Base-by-base conservation (phyloP, 2,113 vertebrate genomes). In the Echinops telfairi region DNA sequence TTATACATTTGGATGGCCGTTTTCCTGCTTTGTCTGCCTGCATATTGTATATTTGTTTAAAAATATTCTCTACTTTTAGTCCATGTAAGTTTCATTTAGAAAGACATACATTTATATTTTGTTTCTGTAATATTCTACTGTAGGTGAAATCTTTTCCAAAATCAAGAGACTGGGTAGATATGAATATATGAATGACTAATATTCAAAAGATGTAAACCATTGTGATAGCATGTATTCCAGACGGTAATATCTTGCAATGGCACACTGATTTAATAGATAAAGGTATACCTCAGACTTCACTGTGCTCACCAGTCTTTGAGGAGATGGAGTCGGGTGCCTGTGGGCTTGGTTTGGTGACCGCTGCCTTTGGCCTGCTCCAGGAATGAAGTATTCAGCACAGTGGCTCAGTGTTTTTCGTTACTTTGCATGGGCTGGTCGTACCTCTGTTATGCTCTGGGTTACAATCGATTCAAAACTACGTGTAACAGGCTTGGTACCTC, bases 31-130 rank as follows among this genome's bases (percentile, higher is more conserved):
- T 96, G 97, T 98, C 98, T 98, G 98, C 98, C 98, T 98, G 98
- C 98, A 98, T 98, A 98, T 98, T 98, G 98, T 98, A 98, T 98
- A 98, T 98, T 98, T 98, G 98, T 98, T 98, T 98, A 98, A 98
- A 98, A 96, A 97, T 98, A 98, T 93, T 98, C 98, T 98, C 98
- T 98, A 98, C 97, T 97, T 98, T 98, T 98, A 98, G 98, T 97
- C 98, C 97, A 97, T 73, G 96, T 98, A 98, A 98, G 98, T 98
- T 98, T 98, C 98, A 98, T 98, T 98, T 98, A 98, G 96, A 97
- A 97, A 98, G 94, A 96, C 97, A 97, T 90, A 95, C 97, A 97
- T 98, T 98, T 98, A 98, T 98, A 96, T 98, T 98, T 98, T 97
- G 97, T 98, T 98, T 98, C 98, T 97, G 98, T 98, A 98, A 98